Conservation (phyloP, 2,797 vertebrate genomes). For the Forpus xanthops region DNA sequence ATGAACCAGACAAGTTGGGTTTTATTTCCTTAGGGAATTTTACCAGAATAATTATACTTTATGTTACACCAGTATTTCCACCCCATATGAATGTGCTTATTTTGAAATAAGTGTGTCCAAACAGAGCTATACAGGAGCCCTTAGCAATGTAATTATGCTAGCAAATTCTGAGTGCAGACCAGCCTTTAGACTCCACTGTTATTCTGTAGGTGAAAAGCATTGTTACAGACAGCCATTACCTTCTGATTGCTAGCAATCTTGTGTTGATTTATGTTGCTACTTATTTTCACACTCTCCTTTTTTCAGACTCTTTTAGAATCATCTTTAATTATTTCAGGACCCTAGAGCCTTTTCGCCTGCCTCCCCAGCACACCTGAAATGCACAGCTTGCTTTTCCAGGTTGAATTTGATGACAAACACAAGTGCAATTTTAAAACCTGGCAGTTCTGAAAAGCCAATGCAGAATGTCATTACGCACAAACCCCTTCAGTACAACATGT, state of each 20-base stretch:
- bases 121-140: neutral
- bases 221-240: neutral
- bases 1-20: neutral
- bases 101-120: neutral
- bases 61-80: neutral
- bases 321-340: neutral
- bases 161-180: neutral
- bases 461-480: neutral
- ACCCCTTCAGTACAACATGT: neutral
- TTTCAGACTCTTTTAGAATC: neutral
- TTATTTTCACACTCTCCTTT: neutral
- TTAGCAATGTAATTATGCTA: neutral
- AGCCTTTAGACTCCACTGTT: neutral
- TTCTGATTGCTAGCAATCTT: neutral
- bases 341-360: neutral
- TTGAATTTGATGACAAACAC: neutral
- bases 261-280: neutral
- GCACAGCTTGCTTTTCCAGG: neutral
- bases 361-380: neutral
- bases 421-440: neutral
- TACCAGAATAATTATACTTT: conserved; percentile 3
- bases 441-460: neutral
- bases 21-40: neutral
- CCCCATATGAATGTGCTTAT: neutral
- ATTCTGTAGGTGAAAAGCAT: neutral